Base-by-base conservation (phyloP, 2,888 invertebrate species). In the Allacma fusca region DNA sequence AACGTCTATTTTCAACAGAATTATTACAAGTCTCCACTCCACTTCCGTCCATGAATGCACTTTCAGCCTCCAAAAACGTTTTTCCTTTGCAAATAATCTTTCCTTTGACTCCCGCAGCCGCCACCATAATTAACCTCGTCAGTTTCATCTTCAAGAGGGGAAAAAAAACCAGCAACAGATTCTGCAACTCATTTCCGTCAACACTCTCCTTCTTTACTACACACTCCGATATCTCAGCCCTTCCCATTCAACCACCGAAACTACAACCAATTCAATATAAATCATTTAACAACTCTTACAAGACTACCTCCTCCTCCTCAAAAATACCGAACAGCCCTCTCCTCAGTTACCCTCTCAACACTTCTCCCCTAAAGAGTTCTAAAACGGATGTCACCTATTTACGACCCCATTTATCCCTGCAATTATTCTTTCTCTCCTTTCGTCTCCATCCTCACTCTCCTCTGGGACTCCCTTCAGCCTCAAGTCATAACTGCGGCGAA, bases 21-120 rank as follows among this genome's bases (percentile, higher is more conserved):
- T 74, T 74, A 74, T 74, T 74, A 74, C 74, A 65, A 74, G 74
- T 74, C 74, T 74, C 65, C 43, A 59, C 50, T 72, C 50, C 50
- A 74, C 74, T 74, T 74, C 74, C 74, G 74, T 74, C 65, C 74
- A 64, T 65, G 44, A 74, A 65, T 74, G 65, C 65, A 73, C 74
- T 74, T 40, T 74, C 73, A 7, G 23, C 12, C 23, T 16, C 26
- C 1, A 43, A 19, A 70, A 70, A 62, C 21, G 62, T 29, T 71
- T 73, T 73, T 73, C 73, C 59, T 72, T 59, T 73, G 50, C 65
- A 74, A 50, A 74, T 65, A 74, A 44, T 67, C 44, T 44, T 65
- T 26, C 24, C 65, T 74, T 72, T 72, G 44, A 44, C 74, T 74
- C 74, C 23, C 34, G 40, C 43, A 21, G 43, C 43, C 65, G 65